Conservation (phyloP, 1,140 invertebrate genomes). For the Drosophila dunni region DNA sequence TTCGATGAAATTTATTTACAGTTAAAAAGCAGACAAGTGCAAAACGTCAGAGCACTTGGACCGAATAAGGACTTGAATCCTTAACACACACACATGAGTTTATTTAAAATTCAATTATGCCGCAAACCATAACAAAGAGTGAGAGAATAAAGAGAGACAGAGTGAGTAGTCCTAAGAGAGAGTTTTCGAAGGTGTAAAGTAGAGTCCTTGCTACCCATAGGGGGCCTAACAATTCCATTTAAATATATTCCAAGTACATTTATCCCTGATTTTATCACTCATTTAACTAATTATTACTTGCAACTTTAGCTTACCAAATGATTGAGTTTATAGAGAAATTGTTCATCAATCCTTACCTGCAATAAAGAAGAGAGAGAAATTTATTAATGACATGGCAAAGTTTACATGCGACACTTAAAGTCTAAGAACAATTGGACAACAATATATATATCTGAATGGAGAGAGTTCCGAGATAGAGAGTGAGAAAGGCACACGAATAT, state of each 20-base stretch:
- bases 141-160: not conserved
- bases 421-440: slow-evolving; percentile 51
- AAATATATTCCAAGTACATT: no score
- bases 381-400: slow-evolving; percentile 39
- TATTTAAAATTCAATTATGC: slow-evolving; percentile 85
- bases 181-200: not conserved
- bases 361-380: slow-evolving; percentile 56
- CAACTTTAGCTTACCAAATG: slow-evolving; percentile 77
- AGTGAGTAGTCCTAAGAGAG: not conserved
- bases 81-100: slow-evolving; percentile 56
- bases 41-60: slow-evolving; percentile 34
- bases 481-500: slow-evolving; percentile 58
- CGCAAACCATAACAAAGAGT: slow-evolving; percentile 27
- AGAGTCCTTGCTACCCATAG: no score
- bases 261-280: no score
- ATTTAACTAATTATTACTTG: not conserved
- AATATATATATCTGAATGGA: slow-evolving; percentile 55
- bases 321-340: slow-evolving; percentile 82
- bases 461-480: slow-evolving; percentile 17
- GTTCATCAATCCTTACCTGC: slow-evolving; percentile 84
- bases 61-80: slow-evolving; percentile 39
- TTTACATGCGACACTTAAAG: slow-evolving; percentile 29
- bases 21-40: slow-evolving; percentile 74
- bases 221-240: no score
- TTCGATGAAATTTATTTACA: slow-evolving; percentile 83